A percentile compares a stretch with the other conserved stretches of the same genome.
Conservation (phyloP, 1,140 invertebrate genomes). For the Cherax destructor region DNA sequence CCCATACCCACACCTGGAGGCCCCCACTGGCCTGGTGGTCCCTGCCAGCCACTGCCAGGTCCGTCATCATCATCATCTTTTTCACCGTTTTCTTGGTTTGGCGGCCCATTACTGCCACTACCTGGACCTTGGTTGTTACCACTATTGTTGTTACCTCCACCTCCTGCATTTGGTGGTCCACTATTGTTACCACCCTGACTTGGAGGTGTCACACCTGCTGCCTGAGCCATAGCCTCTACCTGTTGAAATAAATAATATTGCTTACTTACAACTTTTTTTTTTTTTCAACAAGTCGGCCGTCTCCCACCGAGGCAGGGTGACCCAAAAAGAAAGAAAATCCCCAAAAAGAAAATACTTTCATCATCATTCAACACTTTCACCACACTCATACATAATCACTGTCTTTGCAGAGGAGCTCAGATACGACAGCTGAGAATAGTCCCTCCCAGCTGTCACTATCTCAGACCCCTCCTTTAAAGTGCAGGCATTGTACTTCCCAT, state of each 20-base stretch:
- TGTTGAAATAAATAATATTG: constrained; percentile 59
- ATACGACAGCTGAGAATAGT: no score
- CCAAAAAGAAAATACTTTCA: no score
- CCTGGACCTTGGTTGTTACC: constrained; percentile 72
- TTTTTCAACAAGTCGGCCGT: no score
- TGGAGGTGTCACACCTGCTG: constrained; percentile 74
- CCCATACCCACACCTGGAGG: constrained; percentile 67
- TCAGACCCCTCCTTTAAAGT: no score
- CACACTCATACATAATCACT: no score
- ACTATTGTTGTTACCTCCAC: constrained; percentile 40
- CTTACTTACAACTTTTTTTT: no score
- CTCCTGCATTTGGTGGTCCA: constrained; percentile 9
- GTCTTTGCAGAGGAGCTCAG: no score
- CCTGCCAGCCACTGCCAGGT: constrained; percentile 27
- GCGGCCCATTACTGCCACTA: constrained; percentile 71
- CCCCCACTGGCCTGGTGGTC: constrained; percentile 65
- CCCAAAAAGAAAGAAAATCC: no score
- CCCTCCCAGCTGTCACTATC: no score
- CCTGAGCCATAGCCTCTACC: constrained; percentile 77
- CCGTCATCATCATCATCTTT: constrained; percentile 45
- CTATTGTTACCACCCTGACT: constrained; percentile 51
- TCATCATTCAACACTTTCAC: no score
- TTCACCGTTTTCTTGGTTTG: constrained; percentile 59
- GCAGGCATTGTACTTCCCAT: no score
- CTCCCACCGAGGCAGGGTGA: no score